phyloP scores from a whole-genome alignment of 2,797 vertebrate genomes.

The Falco berigora region DNA sequence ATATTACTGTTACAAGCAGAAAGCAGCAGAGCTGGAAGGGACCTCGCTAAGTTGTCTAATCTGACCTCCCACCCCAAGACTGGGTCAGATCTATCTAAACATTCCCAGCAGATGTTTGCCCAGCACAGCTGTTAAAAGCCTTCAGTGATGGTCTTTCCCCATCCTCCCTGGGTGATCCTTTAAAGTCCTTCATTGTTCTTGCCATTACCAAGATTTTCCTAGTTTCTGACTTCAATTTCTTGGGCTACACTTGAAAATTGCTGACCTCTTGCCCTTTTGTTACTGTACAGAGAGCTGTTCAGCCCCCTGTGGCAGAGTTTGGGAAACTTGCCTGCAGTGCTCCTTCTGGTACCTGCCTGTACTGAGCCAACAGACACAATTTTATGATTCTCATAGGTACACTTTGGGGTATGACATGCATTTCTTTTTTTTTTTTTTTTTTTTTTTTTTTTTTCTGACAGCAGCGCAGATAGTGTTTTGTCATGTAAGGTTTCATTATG shows the following conservation, averaged over 20 bases:
- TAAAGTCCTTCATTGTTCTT: neutral
- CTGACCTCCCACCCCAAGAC: neutral
- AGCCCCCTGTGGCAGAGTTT: neutral
- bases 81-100: slow-evolving; percentile 12
- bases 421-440: neutral
- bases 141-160: neutral
- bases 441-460: neutral
- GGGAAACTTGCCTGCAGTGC: neutral
- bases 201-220: neutral
- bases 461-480: neutral
- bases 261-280: slow-evolving; percentile 21
- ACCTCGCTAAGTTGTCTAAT: neutral
- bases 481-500: neutral
- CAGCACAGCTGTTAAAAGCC: neutral
- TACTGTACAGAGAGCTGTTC: neutral
- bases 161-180: neutral
- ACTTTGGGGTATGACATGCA: neutral
- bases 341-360: neutral
- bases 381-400: neutral
- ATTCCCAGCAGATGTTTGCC: slow-evolving; percentile 44
- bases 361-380: neutral
- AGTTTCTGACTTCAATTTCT: neutral
- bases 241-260: neutral
- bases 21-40: neutral
- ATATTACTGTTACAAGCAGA: neutral